These are phyloP conservation scores for Sympetrum striolatum DNA, from an alignment of 2,888 invertebrate genomes.

Conservation along the genomic window DNA sequence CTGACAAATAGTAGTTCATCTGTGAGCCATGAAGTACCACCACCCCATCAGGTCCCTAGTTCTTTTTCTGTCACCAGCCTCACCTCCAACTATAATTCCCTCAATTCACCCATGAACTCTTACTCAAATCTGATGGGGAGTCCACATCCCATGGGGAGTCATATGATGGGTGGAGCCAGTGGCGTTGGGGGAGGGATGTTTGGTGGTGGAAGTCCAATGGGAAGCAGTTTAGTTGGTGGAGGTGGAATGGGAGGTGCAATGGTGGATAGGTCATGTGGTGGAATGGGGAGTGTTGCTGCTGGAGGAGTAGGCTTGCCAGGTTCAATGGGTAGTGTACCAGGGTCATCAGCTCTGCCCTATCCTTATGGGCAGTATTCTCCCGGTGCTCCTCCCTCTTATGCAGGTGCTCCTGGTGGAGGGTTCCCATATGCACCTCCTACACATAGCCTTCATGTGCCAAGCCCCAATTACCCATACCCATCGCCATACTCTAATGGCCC, in stretches of 20 bases:
- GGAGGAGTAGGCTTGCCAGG: conserved; percentile 49
- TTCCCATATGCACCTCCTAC: conserved; percentile 57
- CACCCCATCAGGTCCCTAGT: conserved; percentile 53
- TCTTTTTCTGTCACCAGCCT: conserved; percentile 61
- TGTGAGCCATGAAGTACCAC: conserved; percentile 47
- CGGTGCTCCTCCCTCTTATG: conserved; percentile 54
- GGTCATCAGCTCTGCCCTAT: conserved; percentile 53
- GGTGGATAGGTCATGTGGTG: conserved; percentile 51
- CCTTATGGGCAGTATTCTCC: conserved; percentile 58
- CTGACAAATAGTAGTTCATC: conserved; percentile 54
- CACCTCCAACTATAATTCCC: conserved; percentile 58
- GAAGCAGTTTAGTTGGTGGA: conserved; percentile 16
- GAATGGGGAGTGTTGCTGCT: conserved; percentile 51
- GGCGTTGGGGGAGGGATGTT: conserved; percentile 49
- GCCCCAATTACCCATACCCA: conserved; percentile 72
- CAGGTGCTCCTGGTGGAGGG: conserved; percentile 50
- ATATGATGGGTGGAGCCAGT: conserved; percentile 49
- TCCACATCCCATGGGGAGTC: conserved; percentile 56
- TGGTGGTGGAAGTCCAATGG: conserved; percentile 46
- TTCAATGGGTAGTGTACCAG: conserved; percentile 51
- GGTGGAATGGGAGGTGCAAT: conserved; percentile 45
- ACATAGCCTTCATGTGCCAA: conserved; percentile 71
- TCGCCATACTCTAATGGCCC: conserved; percentile 57
- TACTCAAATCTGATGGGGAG: conserved; percentile 61
- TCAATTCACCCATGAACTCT: conserved; percentile 52